Percentiles rank a stretch among this genome's conserved stretches.
phyloP scores from a whole-genome alignment of 2,113 vertebrate genomes.

The Cephalopterus ornatus region DNA sequence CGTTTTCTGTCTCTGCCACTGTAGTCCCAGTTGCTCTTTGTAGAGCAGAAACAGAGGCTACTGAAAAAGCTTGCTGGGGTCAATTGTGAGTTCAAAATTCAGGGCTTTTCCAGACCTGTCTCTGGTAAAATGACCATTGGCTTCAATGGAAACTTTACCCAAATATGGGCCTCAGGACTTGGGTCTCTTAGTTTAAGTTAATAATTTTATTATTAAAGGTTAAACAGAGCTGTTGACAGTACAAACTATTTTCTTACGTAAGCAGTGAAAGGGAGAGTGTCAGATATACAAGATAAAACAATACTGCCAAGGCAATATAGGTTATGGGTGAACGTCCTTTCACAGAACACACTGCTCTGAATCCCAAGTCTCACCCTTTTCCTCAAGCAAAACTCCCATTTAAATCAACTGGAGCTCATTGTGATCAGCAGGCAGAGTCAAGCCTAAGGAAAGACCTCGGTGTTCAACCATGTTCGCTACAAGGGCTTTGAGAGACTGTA shows the following conservation, averaged over 20 bases:
- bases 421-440: neutral
- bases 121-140: neutral
- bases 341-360: slow-evolving; percentile 22
- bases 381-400: slow-evolving; percentile 3
- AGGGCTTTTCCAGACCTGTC: slow-evolving; percentile 2
- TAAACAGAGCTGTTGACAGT: slow-evolving; percentile 66
- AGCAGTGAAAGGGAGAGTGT: slow-evolving; percentile 46
- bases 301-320: slow-evolving; percentile 49
- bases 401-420: neutral
- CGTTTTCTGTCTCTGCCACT: slow-evolving; percentile 11
- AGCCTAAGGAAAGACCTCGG: neutral
- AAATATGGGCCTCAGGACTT: slow-evolving; percentile 40
- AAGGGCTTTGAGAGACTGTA: neutral
- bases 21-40: neutral
- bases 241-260: slow-evolving; percentile 60
- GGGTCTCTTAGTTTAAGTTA: slow-evolving; percentile 13
- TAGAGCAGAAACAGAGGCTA: slow-evolving; percentile 2
- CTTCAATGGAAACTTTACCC: slow-evolving; percentile 29
- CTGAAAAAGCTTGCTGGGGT: neutral
- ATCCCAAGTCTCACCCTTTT: neutral
- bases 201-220: slow-evolving; percentile 65
- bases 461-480: neutral
- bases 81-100: neutral
- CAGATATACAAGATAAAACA: slow-evolving; percentile 51
- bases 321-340: slow-evolving; percentile 38